Conservation (phyloP, 1,140 invertebrate genomes). For the Drosophila triauraria region DNA sequence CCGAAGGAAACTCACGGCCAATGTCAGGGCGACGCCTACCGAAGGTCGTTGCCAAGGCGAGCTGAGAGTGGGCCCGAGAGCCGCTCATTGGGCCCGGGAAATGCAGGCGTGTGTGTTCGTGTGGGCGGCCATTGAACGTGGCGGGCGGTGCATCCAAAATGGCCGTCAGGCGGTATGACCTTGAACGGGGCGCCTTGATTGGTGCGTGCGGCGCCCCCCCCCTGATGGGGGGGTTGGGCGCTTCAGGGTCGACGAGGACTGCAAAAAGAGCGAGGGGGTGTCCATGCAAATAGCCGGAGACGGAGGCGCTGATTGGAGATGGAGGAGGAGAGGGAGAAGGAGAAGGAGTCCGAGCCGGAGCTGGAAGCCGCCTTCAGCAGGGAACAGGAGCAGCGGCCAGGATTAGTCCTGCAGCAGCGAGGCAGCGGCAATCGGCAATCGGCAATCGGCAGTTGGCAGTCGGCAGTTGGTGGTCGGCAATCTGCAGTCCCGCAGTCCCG, state of each 20-base stretch:
- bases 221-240: not conserved
- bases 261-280: not conserved
- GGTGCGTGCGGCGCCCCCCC: not conserved
- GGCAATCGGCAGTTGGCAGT: no score
- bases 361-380: slow-evolving; percentile 23
- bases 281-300: slow-evolving; percentile 16
- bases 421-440: not conserved
- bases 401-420: slow-evolving; percentile 28
- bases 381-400: slow-evolving; percentile 38
- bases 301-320: not conserved
- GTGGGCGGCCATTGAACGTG: slow-evolving; percentile 72
- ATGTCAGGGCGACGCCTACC: slow-evolving; percentile 80
- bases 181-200: slow-evolving; percentile 47
- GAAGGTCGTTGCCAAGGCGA: slow-evolving; percentile 74
- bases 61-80: slow-evolving; percentile 53
- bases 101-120: slow-evolving; percentile 51
- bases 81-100: slow-evolving; percentile 75
- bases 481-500: not conserved
- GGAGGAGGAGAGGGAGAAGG: not conserved
- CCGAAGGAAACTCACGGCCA: slow-evolving; percentile 56
- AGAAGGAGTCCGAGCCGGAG: slow-evolving; percentile 1
- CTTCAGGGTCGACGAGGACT: not conserved
- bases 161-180: slow-evolving; percentile 74
- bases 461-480: no score
- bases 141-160: slow-evolving; percentile 66